Conservation (phyloP, 2,888 invertebrate genomes). For the Agrotis exclamationis region DNA sequence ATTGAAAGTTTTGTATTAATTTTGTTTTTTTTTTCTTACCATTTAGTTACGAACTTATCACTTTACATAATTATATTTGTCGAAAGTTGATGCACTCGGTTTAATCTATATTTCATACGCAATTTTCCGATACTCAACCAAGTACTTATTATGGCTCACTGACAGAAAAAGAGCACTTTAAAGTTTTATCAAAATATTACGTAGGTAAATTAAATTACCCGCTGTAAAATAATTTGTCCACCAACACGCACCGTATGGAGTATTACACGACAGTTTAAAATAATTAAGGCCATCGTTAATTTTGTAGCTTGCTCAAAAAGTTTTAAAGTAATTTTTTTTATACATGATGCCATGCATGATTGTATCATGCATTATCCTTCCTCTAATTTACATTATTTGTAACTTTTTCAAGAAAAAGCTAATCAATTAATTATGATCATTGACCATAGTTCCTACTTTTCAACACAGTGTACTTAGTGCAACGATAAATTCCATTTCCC, state of each 20-base stretch:
- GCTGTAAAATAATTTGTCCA: slow-evolving; percentile 21
- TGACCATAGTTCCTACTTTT: too few relatives aligned
- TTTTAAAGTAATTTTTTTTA: background rate
- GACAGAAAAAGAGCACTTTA: slow-evolving; percentile 5
- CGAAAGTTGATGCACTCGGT: background rate
- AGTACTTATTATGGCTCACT: background rate
- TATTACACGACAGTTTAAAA: slow-evolving; percentile 10
- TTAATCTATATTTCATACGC: slow-evolving; percentile 2
- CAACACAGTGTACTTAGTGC: background rate
- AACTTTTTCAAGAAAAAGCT: too few relatives aligned
- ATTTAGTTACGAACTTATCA: background rate
- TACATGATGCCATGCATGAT: background rate
- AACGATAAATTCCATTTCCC: background rate
- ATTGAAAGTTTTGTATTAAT: slow-evolving; percentile 49
- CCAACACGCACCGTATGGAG: background rate
- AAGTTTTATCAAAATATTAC: slow-evolving; percentile 15
- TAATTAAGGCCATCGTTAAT: slow-evolving; percentile 18
- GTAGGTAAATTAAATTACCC: background rate
- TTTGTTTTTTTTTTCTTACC: slow-evolving; percentile 32
- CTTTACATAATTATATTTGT: background rate
- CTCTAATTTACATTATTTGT: too few relatives aligned
- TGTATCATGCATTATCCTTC: background rate
- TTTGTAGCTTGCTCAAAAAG: background rate
- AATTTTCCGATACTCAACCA: slow-evolving; percentile 16
- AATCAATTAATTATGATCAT: too few relatives aligned